Evolutionary conservation across 2,888 invertebrate species (phyloP).

Genomic region (Tenthredo amoena): DNA sequence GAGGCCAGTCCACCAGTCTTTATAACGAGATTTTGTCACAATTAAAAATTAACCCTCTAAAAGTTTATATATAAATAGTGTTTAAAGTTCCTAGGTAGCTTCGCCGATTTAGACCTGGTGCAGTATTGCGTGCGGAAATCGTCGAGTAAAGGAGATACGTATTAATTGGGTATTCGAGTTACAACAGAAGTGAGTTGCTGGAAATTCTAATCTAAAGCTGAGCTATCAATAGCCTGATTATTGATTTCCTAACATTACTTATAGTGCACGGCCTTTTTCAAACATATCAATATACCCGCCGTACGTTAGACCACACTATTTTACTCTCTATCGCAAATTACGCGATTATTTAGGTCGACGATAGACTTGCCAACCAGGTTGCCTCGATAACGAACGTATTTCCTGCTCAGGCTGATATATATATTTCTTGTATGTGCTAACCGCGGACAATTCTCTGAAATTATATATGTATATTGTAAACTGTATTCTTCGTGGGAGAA

Average conservation of each 20-base stretch:
- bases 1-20: constrained; percentile 65
- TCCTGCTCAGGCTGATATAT: not conserved
- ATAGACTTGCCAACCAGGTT: not conserved
- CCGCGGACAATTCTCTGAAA: not conserved
- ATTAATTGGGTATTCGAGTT: not conserved
- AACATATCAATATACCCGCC: not conserved
- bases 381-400: not conserved
- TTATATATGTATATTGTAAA: not conserved
- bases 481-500: not conserved
- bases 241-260: constrained; percentile 21
- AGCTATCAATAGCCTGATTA: constrained; percentile 17
- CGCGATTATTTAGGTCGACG: constrained; percentile 4
- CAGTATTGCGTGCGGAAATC: not conserved
- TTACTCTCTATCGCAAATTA: not conserved
- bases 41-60: constrained; percentile 59
- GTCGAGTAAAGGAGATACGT: not conserved
- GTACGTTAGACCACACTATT: not conserved
- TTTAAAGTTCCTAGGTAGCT: not conserved
- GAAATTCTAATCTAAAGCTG: constrained; percentile 21
- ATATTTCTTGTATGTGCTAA: not conserved
- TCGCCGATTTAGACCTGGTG: not conserved
- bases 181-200: constrained; percentile 26
- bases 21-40: constrained; percentile 56
- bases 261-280: not conserved
- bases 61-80: constrained; percentile 14